phyloP scores from a whole-genome alignment of 2,888 invertebrate genomes.

The Periphyllus acericola region DNA sequence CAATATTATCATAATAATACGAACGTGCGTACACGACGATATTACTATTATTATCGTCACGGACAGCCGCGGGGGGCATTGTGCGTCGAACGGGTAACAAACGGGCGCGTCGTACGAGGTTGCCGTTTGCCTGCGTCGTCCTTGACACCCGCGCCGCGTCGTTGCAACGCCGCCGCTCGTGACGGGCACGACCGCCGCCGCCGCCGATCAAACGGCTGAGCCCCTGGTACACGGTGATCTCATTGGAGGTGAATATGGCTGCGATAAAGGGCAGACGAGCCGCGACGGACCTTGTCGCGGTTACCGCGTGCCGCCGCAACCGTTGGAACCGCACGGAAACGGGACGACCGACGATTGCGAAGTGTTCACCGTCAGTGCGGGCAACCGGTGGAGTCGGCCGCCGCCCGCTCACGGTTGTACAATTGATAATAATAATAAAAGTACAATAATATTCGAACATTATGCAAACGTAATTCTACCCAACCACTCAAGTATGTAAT shows the following conservation, averaged over 20 bases:
- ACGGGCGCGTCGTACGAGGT: slow-evolving; percentile 13
- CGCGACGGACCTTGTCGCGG: not conserved
- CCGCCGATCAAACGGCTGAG: not conserved
- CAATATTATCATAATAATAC: not conserved
- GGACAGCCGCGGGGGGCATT: too few relatives aligned
- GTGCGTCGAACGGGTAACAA: not conserved
- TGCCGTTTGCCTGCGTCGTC: slow-evolving; percentile 30
- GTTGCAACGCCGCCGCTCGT: not conserved
- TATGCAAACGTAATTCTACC: too few relatives aligned
- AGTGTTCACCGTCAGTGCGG: slow-evolving; percentile 8
- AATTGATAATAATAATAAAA: too few relatives aligned
- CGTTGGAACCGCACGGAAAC: not conserved
- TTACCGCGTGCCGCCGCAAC: not conserved
- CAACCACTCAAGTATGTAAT: too few relatives aligned
- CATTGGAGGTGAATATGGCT: slow-evolving; percentile 60
- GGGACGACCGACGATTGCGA: not conserved
- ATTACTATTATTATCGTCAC: too few relatives aligned
- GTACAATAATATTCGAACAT: too few relatives aligned
- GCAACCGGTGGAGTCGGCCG: slow-evolving; percentile 18
- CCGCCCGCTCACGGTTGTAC: not conserved
- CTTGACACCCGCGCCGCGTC: slow-evolving; percentile 4
- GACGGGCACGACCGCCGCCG: not conserved
- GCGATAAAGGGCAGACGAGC: slow-evolving; percentile 47
- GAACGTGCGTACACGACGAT: too few relatives aligned
- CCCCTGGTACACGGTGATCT: slow-evolving; percentile 58